phyloP scores from a whole-genome alignment of 2,113 vertebrate species.

The Circaetus cinerascens region DNA sequence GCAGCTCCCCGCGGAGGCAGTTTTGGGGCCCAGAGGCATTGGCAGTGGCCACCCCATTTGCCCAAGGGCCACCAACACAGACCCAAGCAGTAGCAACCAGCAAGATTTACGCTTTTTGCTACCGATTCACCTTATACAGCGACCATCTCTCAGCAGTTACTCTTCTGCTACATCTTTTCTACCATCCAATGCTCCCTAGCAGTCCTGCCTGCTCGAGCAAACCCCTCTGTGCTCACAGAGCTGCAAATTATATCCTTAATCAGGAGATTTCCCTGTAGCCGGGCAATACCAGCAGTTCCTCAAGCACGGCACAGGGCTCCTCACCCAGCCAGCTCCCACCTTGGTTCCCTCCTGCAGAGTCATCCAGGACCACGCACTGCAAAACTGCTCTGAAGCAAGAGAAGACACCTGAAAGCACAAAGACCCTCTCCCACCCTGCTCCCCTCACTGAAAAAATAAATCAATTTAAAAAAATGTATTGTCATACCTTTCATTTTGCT shows the following conservation, averaged over 20 bases:
- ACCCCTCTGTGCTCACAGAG: rapidly evolving
- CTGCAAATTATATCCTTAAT: rapidly evolving
- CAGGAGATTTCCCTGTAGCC: rapidly evolving
- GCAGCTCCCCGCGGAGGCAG: rapidly evolving
- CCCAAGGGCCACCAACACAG: neutral
- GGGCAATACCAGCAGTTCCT: neutral
- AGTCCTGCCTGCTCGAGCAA: neutral
- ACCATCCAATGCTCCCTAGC: neutral
- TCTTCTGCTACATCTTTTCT: neutral
- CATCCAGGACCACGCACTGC: neutral
- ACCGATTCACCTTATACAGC: rapidly evolving
- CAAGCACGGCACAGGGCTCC: neutral
- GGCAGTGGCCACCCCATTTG: rapidly evolving
- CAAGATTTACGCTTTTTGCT: neutral
- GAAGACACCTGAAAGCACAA: neutral
- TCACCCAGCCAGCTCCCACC: neutral
- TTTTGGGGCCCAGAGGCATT: neutral
- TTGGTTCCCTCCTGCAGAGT: neutral
- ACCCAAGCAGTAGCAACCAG: rapidly evolving
- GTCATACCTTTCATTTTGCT: neutral
- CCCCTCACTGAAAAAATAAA: neutral
- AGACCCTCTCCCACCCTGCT: neutral
- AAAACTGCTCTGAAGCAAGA: neutral
- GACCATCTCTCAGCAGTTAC: neutral
- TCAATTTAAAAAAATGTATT: rapidly evolving